Evolutionary conservation across 2,888 invertebrate species (phyloP).

Genomic region (Altica lythri): DNA sequence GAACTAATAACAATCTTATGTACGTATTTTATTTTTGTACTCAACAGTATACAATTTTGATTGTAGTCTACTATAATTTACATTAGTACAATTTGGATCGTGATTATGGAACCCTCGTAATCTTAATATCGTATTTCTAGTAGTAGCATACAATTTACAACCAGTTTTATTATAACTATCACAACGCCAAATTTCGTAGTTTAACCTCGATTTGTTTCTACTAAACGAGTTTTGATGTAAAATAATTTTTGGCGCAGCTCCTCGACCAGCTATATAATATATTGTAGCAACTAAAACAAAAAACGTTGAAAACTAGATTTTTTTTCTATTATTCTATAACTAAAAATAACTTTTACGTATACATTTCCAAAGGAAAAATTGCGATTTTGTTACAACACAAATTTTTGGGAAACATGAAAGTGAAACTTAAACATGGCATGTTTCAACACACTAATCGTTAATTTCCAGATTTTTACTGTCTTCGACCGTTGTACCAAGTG

Average conservation of each 20-base stretch:
- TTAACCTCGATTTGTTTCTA: constrained; percentile 5
- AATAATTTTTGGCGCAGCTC: not conserved
- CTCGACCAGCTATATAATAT: not conserved
- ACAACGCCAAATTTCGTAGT: constrained; percentile 27
- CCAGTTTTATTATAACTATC: constrained; percentile 40
- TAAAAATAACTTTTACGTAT: too few species aligned
- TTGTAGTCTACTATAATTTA: not conserved
- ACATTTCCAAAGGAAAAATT: too few species aligned
- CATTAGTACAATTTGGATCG: not conserved
- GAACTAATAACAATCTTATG: too few species aligned
- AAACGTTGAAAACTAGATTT: too few species aligned
- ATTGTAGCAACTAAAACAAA: too few species aligned
- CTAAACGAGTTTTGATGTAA: not conserved
- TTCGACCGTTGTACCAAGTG: too few species aligned
- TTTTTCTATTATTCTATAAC: too few species aligned
- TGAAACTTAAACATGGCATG: too few species aligned
- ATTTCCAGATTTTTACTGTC: too few species aligned
- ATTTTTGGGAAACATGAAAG: too few species aligned
- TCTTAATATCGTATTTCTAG: constrained; percentile 37
- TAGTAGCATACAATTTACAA: constrained; percentile 41
- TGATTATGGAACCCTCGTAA: not conserved
- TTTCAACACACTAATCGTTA: too few species aligned
- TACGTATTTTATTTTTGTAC: not conserved
- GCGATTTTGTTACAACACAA: too few species aligned
- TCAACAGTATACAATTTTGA: not conserved